Evolutionary conservation across 1,140 invertebrate genomes (phyloP), one percentile per base, ranked within the genome.

Genomic region (Stegodyphus mimosarum): DNA sequence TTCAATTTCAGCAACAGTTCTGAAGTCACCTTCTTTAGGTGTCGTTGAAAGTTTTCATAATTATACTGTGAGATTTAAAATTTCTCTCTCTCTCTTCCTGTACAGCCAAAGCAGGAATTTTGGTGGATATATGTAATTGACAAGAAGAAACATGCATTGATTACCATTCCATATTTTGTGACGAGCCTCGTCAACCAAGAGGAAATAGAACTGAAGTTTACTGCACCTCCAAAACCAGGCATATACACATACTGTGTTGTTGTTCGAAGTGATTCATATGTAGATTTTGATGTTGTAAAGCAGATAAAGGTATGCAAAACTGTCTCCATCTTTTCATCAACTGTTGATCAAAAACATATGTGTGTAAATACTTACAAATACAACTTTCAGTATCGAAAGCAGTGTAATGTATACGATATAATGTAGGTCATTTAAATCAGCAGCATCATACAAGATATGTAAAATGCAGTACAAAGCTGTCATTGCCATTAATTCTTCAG

Each of bases 101-200:
- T 89, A 10, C 83, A 94, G 92, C 96, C 97, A 88, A 99, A 99
- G 91, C 98, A 99, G 90, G 98, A 99, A 91, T 99, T 96, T 90
- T 99, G 98, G 98, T 99, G 98, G 97, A 95, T 98, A 48, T 99
- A 99, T 91, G 94, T 99, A 83, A 95, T 95, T 90, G 98, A 99
- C 91, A 93, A 95, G 83, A 99, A 99, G 91, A 95, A 94, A 85
- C 94, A 94, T 87, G 95, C 95, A 71, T 91, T 99, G 71, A 93
- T 99, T 33, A 98, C 98, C 63, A 94, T 95, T 73, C 97, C 98
- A 64, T 95, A 96, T 89, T 94, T 98, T 88, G 94, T 99, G n/a
- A 92, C 92, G 49, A 92, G 91, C 86, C 88, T 94, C 13, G 91
- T 92, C 53, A 88, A 90, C 66, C 89, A 90, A 74, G 92, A 93